A percentile compares a stretch with the other conserved stretches of the same genome.
Conservation (phyloP, 1,140 invertebrate genomes). For the Drosophila pseudoananassae region DNA sequence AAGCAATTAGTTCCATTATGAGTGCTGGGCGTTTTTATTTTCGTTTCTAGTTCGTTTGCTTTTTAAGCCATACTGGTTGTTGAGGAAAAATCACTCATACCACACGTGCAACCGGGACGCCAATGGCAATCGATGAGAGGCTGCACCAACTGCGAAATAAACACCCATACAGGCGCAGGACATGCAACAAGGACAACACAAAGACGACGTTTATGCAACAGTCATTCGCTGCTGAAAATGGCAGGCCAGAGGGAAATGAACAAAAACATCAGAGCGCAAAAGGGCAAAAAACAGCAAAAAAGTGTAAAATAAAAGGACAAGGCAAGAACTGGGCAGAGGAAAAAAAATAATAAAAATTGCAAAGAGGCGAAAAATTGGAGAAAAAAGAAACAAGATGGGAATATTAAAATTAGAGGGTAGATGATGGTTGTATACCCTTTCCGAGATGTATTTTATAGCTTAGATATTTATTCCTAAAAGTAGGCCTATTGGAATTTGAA, state of each 20-base stretch:
- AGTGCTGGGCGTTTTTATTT: neutral
- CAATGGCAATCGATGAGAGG: conserved; percentile 70
- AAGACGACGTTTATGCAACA: conserved; percentile 81
- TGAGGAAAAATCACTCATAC: conserved; percentile 26
- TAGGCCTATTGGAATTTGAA: too few relatives aligned
- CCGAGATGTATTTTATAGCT: too few relatives aligned
- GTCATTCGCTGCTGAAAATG: conserved; percentile 74
- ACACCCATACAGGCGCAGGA: conserved; percentile 8
- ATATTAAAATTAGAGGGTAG: neutral
- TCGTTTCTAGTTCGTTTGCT: too few relatives aligned
- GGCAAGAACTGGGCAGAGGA: conserved; percentile 3
- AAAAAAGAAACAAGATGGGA: neutral
- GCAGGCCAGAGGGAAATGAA: conserved; percentile 49
- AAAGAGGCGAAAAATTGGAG: conserved; percentile 10
- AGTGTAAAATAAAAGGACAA: neutral
- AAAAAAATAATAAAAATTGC: conserved; percentile 18
- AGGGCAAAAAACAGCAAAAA: conserved; percentile 8
- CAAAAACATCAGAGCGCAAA: conserved; percentile 8
- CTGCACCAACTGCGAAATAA: conserved; percentile 65
- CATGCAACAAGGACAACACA: conserved; percentile 68
- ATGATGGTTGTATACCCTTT: neutral
- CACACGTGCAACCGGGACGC: conserved; percentile 50
- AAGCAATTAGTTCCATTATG: conserved; percentile 42
- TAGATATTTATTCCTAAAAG: too few relatives aligned
- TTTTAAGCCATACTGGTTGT: neutral